Evolutionary conservation across 2,113 vertebrate genomes (phyloP), one percentile per base, ranked within the genome.

Genomic region (Leuciscus idus): DNA sequence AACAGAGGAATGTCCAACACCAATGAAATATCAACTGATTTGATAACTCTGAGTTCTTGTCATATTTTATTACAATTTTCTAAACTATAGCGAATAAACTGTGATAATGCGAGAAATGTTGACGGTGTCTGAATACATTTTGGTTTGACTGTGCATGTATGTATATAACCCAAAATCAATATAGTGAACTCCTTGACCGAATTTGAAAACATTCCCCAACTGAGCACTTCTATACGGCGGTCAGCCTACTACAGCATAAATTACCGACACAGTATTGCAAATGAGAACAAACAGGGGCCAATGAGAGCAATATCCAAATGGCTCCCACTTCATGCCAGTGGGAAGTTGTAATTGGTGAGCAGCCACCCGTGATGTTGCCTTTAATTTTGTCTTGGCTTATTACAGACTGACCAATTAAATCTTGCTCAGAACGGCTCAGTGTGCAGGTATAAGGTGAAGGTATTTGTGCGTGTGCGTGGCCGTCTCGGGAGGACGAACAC

Each of bases 401-500:
- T 87, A 83, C 59, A 73, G 73, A 79, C 64, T 64, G 39, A 81
- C 83, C 88, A 87, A 85, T 89, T 87, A 85, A 89, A 89, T 85
- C 43, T 72, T 1, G 10, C 19, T 85, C 23, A 48, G 48, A 30
- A 61, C 7, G 59, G 36, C 62, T 52, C 72, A 72, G 28, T 12
- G 15, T 55, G 6, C 39, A 70, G 28, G 70, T 26, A 36, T 48
- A 39, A 64, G 62, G 55, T 26, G 33, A 73, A 81, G 46, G 66
- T 81, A 13, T 84, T 30, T 82, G 30, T 74, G 23, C 5, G 1
- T 36, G 23, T 28, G 15, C 43, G 23, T 48, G 33, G n/a, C 39
- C 39, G 50, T 80, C 78, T 66, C 57, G 39, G 17, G 85, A 68
- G 85, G 85, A 0, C 36, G 17, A 64, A 68, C 72, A 66, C 68